phyloP scores from a whole-genome alignment of 2,113 vertebrate species.

The Brachirus orientalis region DNA sequence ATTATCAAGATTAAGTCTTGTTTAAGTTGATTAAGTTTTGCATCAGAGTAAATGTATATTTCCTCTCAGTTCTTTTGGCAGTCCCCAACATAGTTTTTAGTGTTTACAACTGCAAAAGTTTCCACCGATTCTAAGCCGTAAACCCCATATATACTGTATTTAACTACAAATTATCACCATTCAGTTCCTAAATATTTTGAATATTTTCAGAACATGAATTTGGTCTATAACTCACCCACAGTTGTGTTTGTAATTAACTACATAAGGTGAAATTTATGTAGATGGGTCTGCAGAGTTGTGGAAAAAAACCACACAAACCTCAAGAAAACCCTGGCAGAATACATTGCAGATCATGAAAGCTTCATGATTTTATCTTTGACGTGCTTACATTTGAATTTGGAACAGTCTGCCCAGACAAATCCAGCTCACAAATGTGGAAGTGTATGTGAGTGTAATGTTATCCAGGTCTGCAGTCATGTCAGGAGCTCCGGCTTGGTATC shows the following conservation, averaged over 20 bases:
- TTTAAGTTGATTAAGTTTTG: conserved; percentile 7
- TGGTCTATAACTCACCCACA: conserved; percentile 20
- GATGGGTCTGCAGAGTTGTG: conserved; percentile 8
- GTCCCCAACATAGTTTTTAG: conserved; percentile 18
- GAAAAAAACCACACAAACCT: conserved; percentile 46
- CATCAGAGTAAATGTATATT: conserved; percentile 44
- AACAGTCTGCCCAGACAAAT: conserved; percentile 48
- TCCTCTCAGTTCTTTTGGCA: conserved; percentile 22
- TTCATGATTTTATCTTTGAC: conserved; percentile 49
- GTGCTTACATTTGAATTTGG: conserved; percentile 50
- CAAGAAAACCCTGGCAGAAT: conserved; percentile 48
- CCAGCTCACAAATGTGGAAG: conserved; percentile 45
- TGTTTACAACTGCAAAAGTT: conserved; percentile 17
- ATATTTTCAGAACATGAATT: conserved; percentile 31
- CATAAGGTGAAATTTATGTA: conserved; percentile 44
- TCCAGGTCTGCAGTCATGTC: conserved; percentile 55
- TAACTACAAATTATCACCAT: too few species aligned
- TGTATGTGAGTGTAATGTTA: conserved; percentile 53
- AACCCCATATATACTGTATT: conserved; percentile 7
- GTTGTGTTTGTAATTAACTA: conserved; percentile 55
- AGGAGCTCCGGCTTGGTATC: conserved; percentile 55
- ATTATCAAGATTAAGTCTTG: conserved; percentile 54
- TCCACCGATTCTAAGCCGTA: conserved; percentile 9
- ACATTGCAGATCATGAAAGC: conserved; percentile 32
- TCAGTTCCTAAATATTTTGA: too few species aligned